Base-by-base conservation (phyloP, 1,140 invertebrate species). In the Zaprionus capensis region DNA sequence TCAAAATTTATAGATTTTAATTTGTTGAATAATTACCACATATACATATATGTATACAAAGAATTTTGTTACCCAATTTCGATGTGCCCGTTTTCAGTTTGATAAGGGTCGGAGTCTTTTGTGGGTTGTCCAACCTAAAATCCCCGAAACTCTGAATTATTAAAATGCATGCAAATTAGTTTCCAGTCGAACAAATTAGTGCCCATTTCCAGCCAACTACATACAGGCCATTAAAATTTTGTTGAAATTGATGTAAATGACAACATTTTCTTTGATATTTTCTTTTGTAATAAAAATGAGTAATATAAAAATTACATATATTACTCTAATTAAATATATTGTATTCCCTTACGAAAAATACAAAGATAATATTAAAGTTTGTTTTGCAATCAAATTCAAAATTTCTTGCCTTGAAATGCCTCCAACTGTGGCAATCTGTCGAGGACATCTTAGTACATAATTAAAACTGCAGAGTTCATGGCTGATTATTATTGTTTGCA, bases 1-100 rank as follows among this genome's bases (percentile, higher is more conserved):
- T 51, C 76, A 88, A 85, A 84, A 88, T 88, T 88, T 81, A 88
- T 88, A 75, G 63, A 81, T 90, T 81, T 90, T 76, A 71, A 65
- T 76, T 76, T 71, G 73, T 57, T 76, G 57, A 77, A 87, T 88
- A 78, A 82, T 80, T 83, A 78, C 67, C 59, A 71, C 55, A 65
- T 68, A 44, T 26, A 7, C 0, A 31, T 31, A 34, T 11, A 20
- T 31, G 11, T 11, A 20, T 38, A 38, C 20, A 58, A n/a, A 56
- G 70, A 64, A 78, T 71, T 75, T 64, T 55, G 38, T 44, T 17
- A 77, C 12, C 28, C 12, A 71, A 53, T 31, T 75, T 63, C 17
- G 66, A 73, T 67, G 22, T 31, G 49, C 57, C 63, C 79, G 72
- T 86, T 86, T 86, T 79, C 67, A 79, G 73, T 82, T 82, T 24